Conservation (phyloP, 1,140 invertebrate species). For the Neodiprion virginianus region DNA sequence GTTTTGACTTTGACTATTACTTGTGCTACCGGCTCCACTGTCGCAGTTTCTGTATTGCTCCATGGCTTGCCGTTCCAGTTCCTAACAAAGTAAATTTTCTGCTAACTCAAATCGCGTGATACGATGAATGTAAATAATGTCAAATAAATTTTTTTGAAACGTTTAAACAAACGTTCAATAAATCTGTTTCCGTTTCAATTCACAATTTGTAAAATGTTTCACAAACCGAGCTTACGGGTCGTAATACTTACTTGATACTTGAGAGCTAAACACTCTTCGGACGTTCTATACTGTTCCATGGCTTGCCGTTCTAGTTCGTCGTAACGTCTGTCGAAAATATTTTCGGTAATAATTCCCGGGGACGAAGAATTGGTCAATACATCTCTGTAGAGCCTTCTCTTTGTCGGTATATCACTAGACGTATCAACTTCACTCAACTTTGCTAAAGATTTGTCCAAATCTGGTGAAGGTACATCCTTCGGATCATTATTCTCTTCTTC, state of each 20-base stretch:
- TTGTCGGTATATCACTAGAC: slow-evolving; percentile 10
- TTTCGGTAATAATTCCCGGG: slow-evolving; percentile 22
- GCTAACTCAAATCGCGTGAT: background rate
- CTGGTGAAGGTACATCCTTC: background rate
- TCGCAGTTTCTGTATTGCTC: slow-evolving; percentile 48
- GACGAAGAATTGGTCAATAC: slow-evolving; percentile 37
- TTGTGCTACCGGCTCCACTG: slow-evolving; percentile 2
- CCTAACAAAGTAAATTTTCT: slow-evolving; percentile 30
- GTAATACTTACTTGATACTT: slow-evolving; percentile 46
- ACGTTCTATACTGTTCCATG: slow-evolving; percentile 53
- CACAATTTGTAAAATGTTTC: too few species aligned
- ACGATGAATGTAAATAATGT: too few species aligned
- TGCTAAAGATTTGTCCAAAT: background rate
- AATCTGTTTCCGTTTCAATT: too few species aligned
- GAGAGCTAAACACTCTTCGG: slow-evolving; percentile 50
- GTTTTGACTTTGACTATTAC: background rate
- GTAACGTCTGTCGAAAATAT: slow-evolving; percentile 31
- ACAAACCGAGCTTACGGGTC: too few species aligned
- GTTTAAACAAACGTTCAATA: too few species aligned
- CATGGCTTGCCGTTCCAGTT: slow-evolving; percentile 52
- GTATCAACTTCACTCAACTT: background rate
- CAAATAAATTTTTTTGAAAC: too few species aligned
- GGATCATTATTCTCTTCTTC: background rate
- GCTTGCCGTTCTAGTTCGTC: slow-evolving; percentile 55
- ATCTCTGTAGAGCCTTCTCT: slow-evolving; percentile 45